Evolutionary conservation across 1,140 invertebrate species (phyloP), one percentile per base, ranked within the genome.

Genomic region (Bombus picipes): DNA sequence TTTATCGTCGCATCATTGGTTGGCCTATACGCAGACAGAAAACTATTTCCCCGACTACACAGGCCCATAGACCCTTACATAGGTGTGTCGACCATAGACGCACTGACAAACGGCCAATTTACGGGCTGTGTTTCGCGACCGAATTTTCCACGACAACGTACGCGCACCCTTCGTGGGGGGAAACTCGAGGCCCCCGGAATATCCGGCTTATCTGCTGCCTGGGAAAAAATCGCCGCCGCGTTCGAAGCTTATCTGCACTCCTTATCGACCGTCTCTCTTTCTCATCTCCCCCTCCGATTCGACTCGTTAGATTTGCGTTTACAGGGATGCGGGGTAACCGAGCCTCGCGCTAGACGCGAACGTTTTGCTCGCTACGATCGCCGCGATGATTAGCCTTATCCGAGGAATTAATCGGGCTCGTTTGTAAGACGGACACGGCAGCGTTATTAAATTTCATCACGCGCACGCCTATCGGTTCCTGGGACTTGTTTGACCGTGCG

Each of bases 301-400:
- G 25, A 66, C 71, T 85, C 82, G 77, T 85, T 85, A 85, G 83
- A 88, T 88, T 87, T 76, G 87, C 86, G 72, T 87, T 85, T 41
- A 57, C 32, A 43, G 47, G 59, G 34, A 80, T 68, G 76, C 70
- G 59, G 76, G 39, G 74, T 88, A 77, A 87, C 66, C 85, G 78
- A 88, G 65, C 59, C 28, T n/a, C 59, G 47, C 79, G 76, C 18
- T 71, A 32, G 25, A 43, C 43, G 66, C 37, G 53, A 65, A 47
- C 80, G 81, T 70, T 81, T 74, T 47, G 66, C 59, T 13, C 41
- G 77, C 25, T 66, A 82, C 86, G 86, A 88, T 37, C 86, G 62
- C 62, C 72, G 70, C 53, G 53, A 86, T 74, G 84, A 89, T 89
- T 76, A 89, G 62, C 78, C 68, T 59, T 89, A 89, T 89, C 88